Evolutionary conservation across 2,888 invertebrate genomes (phyloP).

Genomic region (Steinernema hermaphroditum): DNA sequence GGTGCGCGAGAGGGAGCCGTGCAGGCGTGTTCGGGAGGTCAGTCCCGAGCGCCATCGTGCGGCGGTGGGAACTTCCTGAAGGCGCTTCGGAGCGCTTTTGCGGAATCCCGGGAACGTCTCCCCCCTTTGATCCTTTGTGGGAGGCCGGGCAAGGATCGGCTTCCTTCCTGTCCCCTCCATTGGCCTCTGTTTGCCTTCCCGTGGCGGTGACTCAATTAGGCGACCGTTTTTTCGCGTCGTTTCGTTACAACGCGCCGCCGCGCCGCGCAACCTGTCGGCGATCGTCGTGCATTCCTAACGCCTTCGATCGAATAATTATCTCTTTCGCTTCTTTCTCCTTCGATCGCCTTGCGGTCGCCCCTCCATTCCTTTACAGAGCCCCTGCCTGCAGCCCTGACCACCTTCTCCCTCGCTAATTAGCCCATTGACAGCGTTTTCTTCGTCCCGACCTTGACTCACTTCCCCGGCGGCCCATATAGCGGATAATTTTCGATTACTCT

Average conservation of each 20-base stretch:
- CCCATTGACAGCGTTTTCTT: background rate
- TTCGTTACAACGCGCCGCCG: constrained; percentile 15
- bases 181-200: too few species aligned
- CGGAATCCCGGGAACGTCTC: background rate
- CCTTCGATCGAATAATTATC: constrained; percentile 25
- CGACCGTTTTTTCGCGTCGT: background rate
- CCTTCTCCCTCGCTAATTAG: background rate
- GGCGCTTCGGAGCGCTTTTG: background rate
- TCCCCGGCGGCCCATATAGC: background rate
- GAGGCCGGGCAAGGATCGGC: too few species aligned
- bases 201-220: constrained; percentile 7
- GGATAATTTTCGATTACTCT: too few species aligned
- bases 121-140: background rate
- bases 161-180: background rate
- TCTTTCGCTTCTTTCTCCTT: background rate
- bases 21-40: background rate
- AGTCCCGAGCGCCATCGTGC: background rate
- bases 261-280: constrained; percentile 28
- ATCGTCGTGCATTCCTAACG: constrained; percentile 13
- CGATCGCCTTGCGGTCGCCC: constrained; percentile 10
- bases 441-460: constrained; percentile 21
- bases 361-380: background rate
- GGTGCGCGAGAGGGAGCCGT: too few species aligned
- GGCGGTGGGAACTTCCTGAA: constrained; percentile 10
- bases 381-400: background rate